Evolutionary conservation across 1,140 invertebrate genomes (phyloP).

Genomic region (Heliconius hewitsoni): DNA sequence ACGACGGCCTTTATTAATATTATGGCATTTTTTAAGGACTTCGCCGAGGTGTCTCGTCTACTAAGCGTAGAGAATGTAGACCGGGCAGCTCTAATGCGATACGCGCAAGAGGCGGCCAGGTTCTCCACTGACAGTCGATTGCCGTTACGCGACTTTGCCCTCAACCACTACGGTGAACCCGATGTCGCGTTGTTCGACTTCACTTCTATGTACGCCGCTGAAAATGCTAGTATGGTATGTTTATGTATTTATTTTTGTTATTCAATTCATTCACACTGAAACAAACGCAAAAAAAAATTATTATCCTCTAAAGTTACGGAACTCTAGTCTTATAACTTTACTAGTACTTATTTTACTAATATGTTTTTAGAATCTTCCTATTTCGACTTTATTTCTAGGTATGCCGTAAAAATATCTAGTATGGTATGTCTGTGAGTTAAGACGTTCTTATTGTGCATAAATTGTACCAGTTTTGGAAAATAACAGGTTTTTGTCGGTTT

Average conservation of each 20-base stretch:
- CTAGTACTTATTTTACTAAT: too few relatives aligned
- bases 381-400: too few relatives aligned
- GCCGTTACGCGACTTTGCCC: constrained; percentile 95
- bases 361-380: too few relatives aligned
- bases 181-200: constrained; percentile 99
- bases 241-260: neutral
- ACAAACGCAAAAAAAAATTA: too few relatives aligned
- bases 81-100: constrained; percentile 92
- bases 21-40: constrained; percentile 85
- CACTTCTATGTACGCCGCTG: constrained; percentile 98
- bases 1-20: too few relatives aligned
- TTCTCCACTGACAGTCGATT: constrained; percentile 97
- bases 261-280: neutral
- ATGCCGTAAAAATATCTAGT: too few relatives aligned
- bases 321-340: too few relatives aligned
- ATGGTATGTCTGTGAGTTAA: too few relatives aligned
- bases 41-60: constrained; percentile 92
- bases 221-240: constrained; percentile 85
- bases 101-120: constrained; percentile 96
- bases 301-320: too few relatives aligned
- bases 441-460: too few relatives aligned
- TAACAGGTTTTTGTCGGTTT: too few relatives aligned
- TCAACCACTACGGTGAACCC: constrained; percentile 98
- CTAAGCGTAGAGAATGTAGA: constrained; percentile 95
- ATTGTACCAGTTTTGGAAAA: too few relatives aligned